Evolutionary conservation across 2,888 invertebrate species (phyloP).

Genomic region (Pyrochroa serraticornis): DNA sequence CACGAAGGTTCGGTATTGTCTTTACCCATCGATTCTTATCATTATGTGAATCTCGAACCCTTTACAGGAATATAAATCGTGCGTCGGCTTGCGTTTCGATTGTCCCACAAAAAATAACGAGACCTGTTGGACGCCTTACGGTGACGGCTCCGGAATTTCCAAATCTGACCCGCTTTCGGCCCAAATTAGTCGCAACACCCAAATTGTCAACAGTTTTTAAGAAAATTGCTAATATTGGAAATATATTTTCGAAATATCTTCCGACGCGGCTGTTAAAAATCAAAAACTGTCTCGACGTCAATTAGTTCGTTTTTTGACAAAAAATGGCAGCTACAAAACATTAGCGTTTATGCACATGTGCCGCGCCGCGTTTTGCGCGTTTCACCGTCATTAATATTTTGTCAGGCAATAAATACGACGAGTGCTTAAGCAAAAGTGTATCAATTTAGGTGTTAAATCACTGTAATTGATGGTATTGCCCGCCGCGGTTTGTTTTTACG

Average conservation of each 20-base stretch:
- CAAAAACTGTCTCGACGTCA: no score
- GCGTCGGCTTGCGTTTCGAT: conserved; percentile 34
- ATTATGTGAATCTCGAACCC: conserved; percentile 34
- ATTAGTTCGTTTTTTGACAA: no score
- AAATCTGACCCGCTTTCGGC: no score
- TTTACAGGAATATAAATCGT: conserved; percentile 38
- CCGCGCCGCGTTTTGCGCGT: conserved; percentile 16
- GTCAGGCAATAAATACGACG: conserved; percentile 43
- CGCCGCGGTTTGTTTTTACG: conserved; percentile 43
- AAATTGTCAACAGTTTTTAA: no score
- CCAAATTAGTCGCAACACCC: no score
- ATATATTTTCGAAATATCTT: no score
- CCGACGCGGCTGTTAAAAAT: no score
- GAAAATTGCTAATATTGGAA: no score
- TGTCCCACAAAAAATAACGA: conserved; percentile 31
- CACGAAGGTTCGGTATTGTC: conserved; percentile 35
- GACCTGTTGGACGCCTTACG: no score
- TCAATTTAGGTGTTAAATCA: conserved; percentile 50
- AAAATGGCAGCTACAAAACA: neutral
- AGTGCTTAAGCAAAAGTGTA: conserved; percentile 42
- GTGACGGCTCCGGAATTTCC: no score
- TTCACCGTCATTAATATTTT: conserved; percentile 44
- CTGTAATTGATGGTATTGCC: conserved; percentile 49
- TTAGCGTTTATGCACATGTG: conserved; percentile 1
- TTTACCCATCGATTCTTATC: conserved; percentile 38